Evolutionary conservation across 1,140 invertebrate species (phyloP).

Genomic region (Leucophenga varia): DNA sequence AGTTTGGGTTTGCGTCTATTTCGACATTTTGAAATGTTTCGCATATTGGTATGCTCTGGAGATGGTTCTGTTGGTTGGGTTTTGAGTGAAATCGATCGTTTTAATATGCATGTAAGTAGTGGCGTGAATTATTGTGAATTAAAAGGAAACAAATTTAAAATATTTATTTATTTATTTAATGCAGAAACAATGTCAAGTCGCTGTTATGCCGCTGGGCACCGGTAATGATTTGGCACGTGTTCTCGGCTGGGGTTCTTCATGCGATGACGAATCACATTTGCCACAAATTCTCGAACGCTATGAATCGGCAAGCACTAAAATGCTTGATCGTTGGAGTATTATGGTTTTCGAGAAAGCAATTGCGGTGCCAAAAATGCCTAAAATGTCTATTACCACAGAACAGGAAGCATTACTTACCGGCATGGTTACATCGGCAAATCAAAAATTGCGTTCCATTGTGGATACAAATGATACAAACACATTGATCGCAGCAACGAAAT

Average conservation of each 20-base stretch:
- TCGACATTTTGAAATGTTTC: conserved; percentile 87
- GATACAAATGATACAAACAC: conserved; percentile 79
- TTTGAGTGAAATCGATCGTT: conserved; percentile 86
- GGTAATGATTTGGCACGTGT: conserved; percentile 94
- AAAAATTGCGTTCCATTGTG: conserved; percentile 83
- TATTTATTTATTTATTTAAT: not conserved
- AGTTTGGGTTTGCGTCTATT: conserved; percentile 84
- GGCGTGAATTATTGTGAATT: not conserved
- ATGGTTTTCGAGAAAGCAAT: conserved; percentile 85
- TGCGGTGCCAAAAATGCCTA: conserved; percentile 60
- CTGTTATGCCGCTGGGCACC: conserved; percentile 90
- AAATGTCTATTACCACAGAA: conserved; percentile 61
- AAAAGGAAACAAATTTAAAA: not conserved
- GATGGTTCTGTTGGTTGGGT: conserved; percentile 95
- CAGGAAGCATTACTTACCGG: conserved; percentile 61
- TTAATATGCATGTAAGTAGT: conserved; percentile 85
- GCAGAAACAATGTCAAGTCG: conserved; percentile 89
- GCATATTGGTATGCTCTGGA: conserved; percentile 89
- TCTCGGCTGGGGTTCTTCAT: conserved; percentile 93
- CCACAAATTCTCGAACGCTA: conserved; percentile 89
- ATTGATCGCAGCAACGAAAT: conserved; percentile 76
- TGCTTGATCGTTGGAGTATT: conserved; percentile 94
- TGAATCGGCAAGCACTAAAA: conserved; percentile 92
- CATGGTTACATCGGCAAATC: conserved; percentile 80
- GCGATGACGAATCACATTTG: conserved; percentile 92